Percentiles rank a stretch among this genome's conserved stretches.
Conservation (phyloP, 2,888 invertebrate genomes). For the Xanthorhoe designata region DNA sequence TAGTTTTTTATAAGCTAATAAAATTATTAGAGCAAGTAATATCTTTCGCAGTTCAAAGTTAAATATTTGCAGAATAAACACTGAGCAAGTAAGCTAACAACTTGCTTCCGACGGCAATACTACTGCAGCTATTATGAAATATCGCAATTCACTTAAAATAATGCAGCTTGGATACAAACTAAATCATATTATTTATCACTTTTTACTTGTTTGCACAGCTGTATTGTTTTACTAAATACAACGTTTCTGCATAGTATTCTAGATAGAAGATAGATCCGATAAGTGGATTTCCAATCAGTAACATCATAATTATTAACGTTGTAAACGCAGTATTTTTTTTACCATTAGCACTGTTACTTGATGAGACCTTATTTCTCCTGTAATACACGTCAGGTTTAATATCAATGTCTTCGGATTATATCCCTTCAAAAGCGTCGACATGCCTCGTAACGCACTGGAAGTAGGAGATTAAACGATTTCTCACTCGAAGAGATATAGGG, state of each 20-base stretch:
- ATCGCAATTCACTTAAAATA: constrained; percentile 2
- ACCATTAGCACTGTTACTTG: too few species aligned
- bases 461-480: constrained; percentile 33
- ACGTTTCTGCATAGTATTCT: too few species aligned
- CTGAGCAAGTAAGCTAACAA: constrained; percentile 5
- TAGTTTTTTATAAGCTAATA: background rate
- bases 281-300: too few species aligned
- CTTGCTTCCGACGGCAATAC: background rate
- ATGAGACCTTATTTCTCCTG: too few species aligned
- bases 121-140: constrained; percentile 3
- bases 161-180: background rate
- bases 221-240: too few species aligned
- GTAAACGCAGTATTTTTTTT: too few species aligned
- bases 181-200: background rate
- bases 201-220: background rate
- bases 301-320: too few species aligned
- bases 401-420: too few species aligned
- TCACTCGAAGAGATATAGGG: constrained; percentile 28
- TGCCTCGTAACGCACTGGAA: constrained; percentile 3
- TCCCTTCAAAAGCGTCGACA: background rate
- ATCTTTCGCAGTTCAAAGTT: background rate
- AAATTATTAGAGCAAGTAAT: background rate
- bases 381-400: too few species aligned
- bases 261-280: too few species aligned
- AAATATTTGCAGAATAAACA: constrained; percentile 1